Percentiles rank a stretch among this genome's conserved stretches.
Evolutionary conservation across 2,797 vertebrate species (phyloP).

Genomic region (Malurus leucopterus): DNA sequence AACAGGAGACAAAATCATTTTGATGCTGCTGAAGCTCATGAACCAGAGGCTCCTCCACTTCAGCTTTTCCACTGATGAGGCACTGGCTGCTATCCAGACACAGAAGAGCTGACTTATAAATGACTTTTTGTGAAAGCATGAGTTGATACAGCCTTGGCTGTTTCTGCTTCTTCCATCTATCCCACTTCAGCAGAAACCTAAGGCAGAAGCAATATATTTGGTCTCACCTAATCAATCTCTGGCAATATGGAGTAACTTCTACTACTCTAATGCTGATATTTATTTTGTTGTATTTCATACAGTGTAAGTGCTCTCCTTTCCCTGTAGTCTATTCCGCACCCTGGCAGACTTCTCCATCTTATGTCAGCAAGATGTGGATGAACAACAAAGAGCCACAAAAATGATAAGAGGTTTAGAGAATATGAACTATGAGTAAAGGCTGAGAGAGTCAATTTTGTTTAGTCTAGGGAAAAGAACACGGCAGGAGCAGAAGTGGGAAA

Average conservation of each 20-base stretch:
- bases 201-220: background rate
- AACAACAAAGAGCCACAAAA: background rate
- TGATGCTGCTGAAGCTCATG: background rate
- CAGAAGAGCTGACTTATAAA: background rate
- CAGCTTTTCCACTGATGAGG: background rate
- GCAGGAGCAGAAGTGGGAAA: background rate
- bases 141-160: background rate
- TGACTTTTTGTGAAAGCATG: background rate
- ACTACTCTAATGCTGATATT: background rate
- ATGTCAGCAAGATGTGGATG: background rate
- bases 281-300: background rate
- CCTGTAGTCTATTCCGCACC: background rate
- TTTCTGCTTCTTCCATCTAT: background rate
- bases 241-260: background rate
- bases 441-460: background rate
- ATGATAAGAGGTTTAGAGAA: background rate
- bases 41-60: background rate
- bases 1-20: background rate
- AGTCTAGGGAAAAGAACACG: constrained; percentile 15
- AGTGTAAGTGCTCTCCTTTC: background rate
- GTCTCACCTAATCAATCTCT: background rate
- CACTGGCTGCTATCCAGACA: background rate
- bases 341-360: background rate
- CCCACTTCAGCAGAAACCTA: background rate
- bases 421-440: background rate